Evolutionary conservation across 1,140 invertebrate genomes (phyloP).

Genomic region (Aphelenchoides fujianensis): DNA sequence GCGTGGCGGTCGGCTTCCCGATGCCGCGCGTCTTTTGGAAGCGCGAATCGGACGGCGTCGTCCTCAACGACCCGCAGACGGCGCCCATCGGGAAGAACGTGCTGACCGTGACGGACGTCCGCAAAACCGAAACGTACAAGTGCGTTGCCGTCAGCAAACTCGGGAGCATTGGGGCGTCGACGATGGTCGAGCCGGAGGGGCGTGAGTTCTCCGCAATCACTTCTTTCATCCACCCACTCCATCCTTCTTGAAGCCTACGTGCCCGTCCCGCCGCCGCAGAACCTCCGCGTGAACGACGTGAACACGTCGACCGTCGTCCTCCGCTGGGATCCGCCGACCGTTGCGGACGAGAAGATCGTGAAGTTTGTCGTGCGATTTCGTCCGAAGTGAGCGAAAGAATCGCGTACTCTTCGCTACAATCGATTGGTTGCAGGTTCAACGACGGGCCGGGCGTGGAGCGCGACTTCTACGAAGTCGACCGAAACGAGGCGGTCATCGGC

Average conservation of each 20-base stretch:
- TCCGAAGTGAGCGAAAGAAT: constrained; percentile 44
- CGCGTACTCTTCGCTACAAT: not conserved
- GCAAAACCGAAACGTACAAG: constrained; percentile 90
- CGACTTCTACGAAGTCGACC: constrained; percentile 9
- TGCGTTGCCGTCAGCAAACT: constrained; percentile 89
- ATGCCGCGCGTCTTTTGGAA: constrained; percentile 88
- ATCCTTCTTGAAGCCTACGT: constrained; percentile 36
- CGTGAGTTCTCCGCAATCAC: constrained; percentile 23
- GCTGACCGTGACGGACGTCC: constrained; percentile 77
- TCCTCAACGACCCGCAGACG: constrained; percentile 43
- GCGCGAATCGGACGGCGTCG: constrained; percentile 29
- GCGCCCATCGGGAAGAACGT: constrained; percentile 72
- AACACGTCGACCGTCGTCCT: constrained; percentile 34
- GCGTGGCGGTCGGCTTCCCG: constrained; percentile 90
- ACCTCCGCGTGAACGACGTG: constrained; percentile 33
- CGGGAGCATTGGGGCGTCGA: constrained; percentile 80
- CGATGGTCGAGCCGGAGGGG: constrained; percentile 69
- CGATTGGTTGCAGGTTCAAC: not conserved
- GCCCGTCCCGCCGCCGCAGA: constrained; percentile 36
- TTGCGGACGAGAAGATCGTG: constrained; percentile 34
- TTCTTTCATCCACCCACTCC: too few species aligned
- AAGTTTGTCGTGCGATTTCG: constrained; percentile 44
- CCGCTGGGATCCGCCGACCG: constrained; percentile 30
- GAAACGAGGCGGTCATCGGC: not conserved
- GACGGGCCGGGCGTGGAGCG: not conserved